These are phyloP conservation scores for Aphyosemion australe DNA, from an alignment of 2,113 vertebrate genomes.

Conservation along the genomic window DNA sequence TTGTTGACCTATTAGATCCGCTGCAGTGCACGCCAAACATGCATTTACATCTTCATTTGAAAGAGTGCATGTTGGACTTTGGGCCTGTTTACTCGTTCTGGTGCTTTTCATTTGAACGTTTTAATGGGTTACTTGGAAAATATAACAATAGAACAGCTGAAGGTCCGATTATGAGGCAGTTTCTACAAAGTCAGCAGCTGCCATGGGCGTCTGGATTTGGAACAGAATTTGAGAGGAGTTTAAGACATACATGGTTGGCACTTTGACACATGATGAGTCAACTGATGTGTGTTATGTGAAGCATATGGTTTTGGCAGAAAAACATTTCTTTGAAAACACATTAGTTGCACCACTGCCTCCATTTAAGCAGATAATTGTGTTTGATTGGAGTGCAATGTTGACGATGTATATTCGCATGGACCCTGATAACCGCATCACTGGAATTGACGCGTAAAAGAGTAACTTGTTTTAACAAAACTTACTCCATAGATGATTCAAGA, in stretches of 20 bases:
- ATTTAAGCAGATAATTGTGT: fast-evolving
- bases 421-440: background rate
- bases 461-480: no score
- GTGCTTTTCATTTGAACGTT: background rate
- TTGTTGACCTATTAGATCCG: background rate
- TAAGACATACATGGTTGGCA: no score
- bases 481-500: background rate
- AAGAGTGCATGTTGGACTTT: no score
- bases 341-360: no score
- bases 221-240: background rate
- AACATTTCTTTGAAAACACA: background rate
- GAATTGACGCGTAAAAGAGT: background rate
- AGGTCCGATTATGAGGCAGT: background rate
- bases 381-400: no score
- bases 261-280: background rate
- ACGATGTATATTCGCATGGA: no score
- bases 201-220: background rate
- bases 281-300: background rate
- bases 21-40: background rate
- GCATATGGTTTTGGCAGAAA: background rate
- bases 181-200: background rate
- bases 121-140: background rate
- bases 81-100: background rate
- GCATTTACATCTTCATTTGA: background rate
- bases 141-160: background rate